phyloP scores from a whole-genome alignment of 1,140 invertebrate genomes.

The Bombus affinis region DNA sequence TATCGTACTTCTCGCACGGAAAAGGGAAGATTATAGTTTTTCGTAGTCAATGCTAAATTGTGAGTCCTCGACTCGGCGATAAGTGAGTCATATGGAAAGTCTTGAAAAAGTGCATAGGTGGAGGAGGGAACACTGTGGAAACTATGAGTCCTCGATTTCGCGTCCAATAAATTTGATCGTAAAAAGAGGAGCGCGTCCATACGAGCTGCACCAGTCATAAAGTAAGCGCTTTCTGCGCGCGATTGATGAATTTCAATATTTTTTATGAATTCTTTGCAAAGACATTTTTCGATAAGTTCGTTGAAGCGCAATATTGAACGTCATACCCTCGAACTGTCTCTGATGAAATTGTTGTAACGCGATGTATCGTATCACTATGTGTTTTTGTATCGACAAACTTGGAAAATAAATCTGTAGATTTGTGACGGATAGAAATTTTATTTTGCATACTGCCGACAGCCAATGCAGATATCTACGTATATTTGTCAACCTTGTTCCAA shows the following conservation, averaged over 20 bases:
- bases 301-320: slow-evolving; percentile 37
- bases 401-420: slow-evolving; percentile 20
- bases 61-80: slow-evolving; percentile 6
- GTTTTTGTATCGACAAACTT: not conserved
- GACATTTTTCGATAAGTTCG: slow-evolving; percentile 39
- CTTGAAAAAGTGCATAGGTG: slow-evolving; percentile 1
- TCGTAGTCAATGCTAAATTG: not conserved
- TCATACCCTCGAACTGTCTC: slow-evolving; percentile 4
- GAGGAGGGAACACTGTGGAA: not conserved
- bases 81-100: slow-evolving; percentile 35
- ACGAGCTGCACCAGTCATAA: slow-evolving; percentile 20
- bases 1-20: no score
- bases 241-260: slow-evolving; percentile 67
- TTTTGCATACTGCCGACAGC: not conserved
- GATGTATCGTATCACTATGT: not conserved
- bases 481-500: not conserved
- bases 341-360: slow-evolving; percentile 16
- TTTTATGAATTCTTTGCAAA: slow-evolving; percentile 52
- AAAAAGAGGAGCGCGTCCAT: slow-evolving; percentile 32
- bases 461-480: not conserved
- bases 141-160: slow-evolving; percentile 48
- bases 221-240: slow-evolving; percentile 33
- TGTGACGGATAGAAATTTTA: slow-evolving; percentile 12
- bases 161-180: slow-evolving; percentile 60
- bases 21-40: not conserved